Evolutionary conservation across 2,888 invertebrate species (phyloP), one percentile per base, ranked within the genome.

Genomic region (Toxonevra muliebris): DNA sequence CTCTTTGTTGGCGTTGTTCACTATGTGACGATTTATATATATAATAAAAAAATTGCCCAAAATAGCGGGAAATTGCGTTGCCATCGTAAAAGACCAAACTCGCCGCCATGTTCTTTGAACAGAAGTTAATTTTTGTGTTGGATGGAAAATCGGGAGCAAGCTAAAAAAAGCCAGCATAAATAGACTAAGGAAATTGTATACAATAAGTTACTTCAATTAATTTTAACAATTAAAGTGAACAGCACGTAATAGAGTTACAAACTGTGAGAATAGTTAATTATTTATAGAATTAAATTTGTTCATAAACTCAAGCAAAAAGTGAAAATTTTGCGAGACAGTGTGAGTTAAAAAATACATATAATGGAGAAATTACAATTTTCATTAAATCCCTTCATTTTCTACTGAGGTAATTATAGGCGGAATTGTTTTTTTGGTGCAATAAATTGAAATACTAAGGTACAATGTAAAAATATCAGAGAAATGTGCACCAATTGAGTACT

Each of bases 21-120:
- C 43, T 63, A 41, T 2, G 1, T 40, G 8, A 40, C 8, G 11
- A 9, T 55, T n/a, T n/a, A n/a, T n/a, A n/a, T n/a, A n/a, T n/a
- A n/a, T n/a, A n/a, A 57, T 19, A 9, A 41, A 50, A 41, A 66
- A 15, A 61, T 19, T 41, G 60, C 59, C 52, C 54, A 17, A 69
- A 73, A 74, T 73, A 75, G 1, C 40, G 75, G 75, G 74, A 75
- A 69, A 70, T 73, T 69, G 43, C 20, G 8, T 17, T 55, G 15
- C 43, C 61, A 43, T 59, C 67, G 61, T 66, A 69, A 68, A 68
- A 69, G 68, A 69, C 61, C 67, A 71, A 70, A 73, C 68, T 72
- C 71, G 74, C 74, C 76, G 75, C 75, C 76, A 76, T 76, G 71
- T 76, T 76, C 74, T 75, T 72, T 73, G 69, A 66, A 63, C 66